phyloP scores from a whole-genome alignment of 2,888 invertebrate genomes.

The Sphaerophoria rueppellii region DNA sequence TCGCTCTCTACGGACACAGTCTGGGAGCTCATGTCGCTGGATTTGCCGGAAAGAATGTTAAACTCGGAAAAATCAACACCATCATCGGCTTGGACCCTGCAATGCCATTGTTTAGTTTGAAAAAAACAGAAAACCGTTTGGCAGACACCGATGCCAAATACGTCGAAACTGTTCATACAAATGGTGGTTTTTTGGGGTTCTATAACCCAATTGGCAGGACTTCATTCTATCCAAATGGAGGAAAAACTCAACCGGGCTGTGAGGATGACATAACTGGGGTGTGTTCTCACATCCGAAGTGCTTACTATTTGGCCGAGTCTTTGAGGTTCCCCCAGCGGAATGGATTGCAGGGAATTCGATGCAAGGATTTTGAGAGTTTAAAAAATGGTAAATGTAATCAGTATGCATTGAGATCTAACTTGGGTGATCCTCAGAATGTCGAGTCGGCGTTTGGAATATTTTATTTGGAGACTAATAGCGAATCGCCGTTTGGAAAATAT shows the following conservation, averaged over 20 bases:
- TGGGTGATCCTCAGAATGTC: conserved; percentile 30
- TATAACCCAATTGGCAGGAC: conserved; percentile 77
- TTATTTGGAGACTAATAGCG: conserved; percentile 9
- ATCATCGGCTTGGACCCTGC: conserved; percentile 81
- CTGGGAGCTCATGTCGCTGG: conserved; percentile 84
- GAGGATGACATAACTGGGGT: conserved; percentile 77
- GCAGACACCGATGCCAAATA: conserved; percentile 69
- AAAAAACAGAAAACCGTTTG: conserved; percentile 58
- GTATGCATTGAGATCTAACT: not conserved
- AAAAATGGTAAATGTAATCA: conserved; percentile 11
- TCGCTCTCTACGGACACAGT: conserved; percentile 83
- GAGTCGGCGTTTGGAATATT: not conserved
- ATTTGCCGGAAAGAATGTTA: conserved; percentile 83
- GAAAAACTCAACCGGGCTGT: conserved; percentile 83
- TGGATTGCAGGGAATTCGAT: conserved; percentile 18
- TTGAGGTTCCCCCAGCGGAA: conserved; percentile 58
- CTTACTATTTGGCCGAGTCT: conserved; percentile 78
- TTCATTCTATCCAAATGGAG: conserved; percentile 83
- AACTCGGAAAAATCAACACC: conserved; percentile 83
- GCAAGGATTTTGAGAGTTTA: conserved; percentile 34
- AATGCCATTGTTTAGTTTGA: conserved; percentile 65
- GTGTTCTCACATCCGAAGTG: conserved; percentile 78
- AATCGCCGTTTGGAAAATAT: conserved; percentile 10
- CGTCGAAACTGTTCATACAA: conserved; percentile 75
- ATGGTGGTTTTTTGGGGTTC: conserved; percentile 72